phyloP scores from a whole-genome alignment of 1,140 invertebrate genomes.

The Rhizoglyphus robini region DNA sequence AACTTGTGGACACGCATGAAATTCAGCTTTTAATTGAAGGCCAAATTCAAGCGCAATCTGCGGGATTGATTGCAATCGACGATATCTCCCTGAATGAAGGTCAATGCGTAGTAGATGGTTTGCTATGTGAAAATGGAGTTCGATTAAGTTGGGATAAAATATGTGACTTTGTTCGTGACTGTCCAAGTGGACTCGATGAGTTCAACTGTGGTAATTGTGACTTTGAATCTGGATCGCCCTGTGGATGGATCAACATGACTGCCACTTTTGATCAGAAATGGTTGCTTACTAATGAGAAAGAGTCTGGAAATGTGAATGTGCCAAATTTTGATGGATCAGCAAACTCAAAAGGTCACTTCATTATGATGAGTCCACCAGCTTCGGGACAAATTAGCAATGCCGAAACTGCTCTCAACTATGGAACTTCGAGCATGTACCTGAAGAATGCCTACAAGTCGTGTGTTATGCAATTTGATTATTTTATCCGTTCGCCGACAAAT shows the following conservation, averaged over 20 bases:
- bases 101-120: background rate
- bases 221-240: constrained; percentile 22
- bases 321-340: constrained; percentile 11
- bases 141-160: background rate
- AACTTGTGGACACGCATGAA: background rate
- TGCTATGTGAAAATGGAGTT: constrained; percentile 14
- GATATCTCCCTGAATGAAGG: background rate
- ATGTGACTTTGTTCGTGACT: background rate
- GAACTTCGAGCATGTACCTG: background rate
- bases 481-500: background rate
- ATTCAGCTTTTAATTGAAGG: constrained; percentile 4
- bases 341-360: background rate
- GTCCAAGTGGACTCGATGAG: constrained; percentile 6
- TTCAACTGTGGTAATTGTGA: constrained; percentile 22
- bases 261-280: background rate
- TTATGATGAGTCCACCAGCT: constrained; percentile 18
- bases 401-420: constrained; percentile 1
- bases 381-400: background rate
- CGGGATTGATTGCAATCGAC: background rate
- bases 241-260: constrained; percentile 21
- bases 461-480: constrained; percentile 23
- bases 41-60: background rate
- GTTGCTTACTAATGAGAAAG: background rate
- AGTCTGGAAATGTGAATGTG: background rate
- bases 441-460: constrained; percentile 22